Conservation (phyloP, 2,113 vertebrate species). For the Lophius piscatorius region DNA sequence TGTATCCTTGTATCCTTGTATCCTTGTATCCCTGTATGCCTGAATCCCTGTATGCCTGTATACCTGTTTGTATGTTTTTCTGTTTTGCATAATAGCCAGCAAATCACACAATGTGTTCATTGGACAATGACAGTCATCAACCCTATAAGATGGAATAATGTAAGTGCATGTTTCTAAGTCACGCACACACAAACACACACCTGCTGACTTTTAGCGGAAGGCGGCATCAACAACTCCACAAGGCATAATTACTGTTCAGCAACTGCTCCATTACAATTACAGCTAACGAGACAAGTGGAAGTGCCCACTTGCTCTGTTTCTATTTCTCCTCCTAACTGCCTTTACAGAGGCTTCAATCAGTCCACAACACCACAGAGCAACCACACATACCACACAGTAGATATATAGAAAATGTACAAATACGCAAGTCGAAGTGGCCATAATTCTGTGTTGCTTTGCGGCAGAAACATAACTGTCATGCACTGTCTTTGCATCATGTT, state of each 20-base stretch:
- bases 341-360: conserved; percentile 7
- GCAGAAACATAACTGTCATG: too few species aligned
- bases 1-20: too few species aligned
- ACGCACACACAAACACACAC: conserved; percentile 3
- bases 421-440: too few species aligned
- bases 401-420: background rate
- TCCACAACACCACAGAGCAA: background rate
- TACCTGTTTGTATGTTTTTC: too few species aligned
- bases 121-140: background rate
- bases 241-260: conserved; percentile 46
- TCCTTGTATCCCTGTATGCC: too few species aligned
- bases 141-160: background rate
- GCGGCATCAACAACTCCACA: conserved; percentile 31
- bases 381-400: background rate
- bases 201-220: conserved; percentile 58
- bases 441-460: too few species aligned
- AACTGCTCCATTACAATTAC: conserved; percentile 58
- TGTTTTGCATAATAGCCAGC: too few species aligned
- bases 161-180: conserved; percentile 13
- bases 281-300: conserved; percentile 50
- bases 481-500: too few species aligned
- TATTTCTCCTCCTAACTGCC: conserved; percentile 5
- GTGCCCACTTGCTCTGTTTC: conserved; percentile 13
- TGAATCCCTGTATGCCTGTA: too few species aligned
- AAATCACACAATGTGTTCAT: background rate